phyloP scores from a whole-genome alignment of 30 jellyfish, hydroid and myxozoan genomes.

The Haliclystus octoradiatus region DNA sequence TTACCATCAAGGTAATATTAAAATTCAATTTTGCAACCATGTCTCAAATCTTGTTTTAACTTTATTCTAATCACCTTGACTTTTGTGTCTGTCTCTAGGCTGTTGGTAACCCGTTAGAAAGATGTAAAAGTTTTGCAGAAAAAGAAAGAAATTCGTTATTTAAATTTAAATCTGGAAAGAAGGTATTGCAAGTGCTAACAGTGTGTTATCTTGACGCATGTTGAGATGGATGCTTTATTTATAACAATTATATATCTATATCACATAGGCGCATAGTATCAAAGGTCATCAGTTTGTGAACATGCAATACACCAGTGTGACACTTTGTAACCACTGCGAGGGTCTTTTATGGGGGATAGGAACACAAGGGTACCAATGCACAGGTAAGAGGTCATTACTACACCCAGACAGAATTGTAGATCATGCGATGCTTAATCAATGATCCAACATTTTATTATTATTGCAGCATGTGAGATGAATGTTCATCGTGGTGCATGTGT shows the following conservation, averaged over 20 bases:
- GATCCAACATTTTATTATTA: not conserved
- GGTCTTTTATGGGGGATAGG: slow-evolving; percentile 97
- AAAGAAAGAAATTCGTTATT: slow-evolving; percentile 75
- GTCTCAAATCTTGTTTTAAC: too few species aligned
- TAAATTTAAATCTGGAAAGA: slow-evolving; percentile 31
- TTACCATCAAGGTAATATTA: slow-evolving; percentile 47
- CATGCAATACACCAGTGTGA: slow-evolving; percentile 75
- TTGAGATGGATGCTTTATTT: not conserved
- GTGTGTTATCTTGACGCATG: too few species aligned
- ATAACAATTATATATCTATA: slow-evolving; percentile 1
- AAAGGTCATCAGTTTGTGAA: slow-evolving; percentile 84
- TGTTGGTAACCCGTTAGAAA: slow-evolving; percentile 28
- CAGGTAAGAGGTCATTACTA: slow-evolving; percentile 30
- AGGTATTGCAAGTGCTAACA: too few species aligned
- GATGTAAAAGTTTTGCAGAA: slow-evolving; percentile 89
- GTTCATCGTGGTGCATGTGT: slow-evolving; percentile 83
- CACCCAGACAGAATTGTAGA: too few species aligned
- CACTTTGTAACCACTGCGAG: slow-evolving; percentile 68
- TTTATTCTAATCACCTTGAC: not conserved
- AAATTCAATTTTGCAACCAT: not conserved
- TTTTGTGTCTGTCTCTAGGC: not conserved
- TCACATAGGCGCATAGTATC: slow-evolving; percentile 16
- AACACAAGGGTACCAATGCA: slow-evolving; percentile 91
- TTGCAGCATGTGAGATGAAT: slow-evolving; percentile 78
- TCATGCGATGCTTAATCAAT: not conserved